Conservation (phyloP, 2,113 vertebrate genomes). For the Neodon shergylaensis region DNA sequence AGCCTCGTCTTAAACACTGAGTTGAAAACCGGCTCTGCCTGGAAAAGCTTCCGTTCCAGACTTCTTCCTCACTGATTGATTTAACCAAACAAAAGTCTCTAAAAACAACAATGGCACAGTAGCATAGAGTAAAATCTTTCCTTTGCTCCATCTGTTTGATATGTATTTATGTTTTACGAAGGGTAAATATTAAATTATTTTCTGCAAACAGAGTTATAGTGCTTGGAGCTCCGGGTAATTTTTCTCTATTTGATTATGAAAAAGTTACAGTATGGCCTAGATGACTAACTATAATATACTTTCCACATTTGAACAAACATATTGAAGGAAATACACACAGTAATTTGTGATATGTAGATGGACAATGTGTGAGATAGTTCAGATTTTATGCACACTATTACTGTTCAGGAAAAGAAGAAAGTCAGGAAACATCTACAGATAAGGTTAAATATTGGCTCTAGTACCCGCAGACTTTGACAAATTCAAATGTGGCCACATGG, state of each 20-base stretch:
- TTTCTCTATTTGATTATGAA: conserved; percentile 31
- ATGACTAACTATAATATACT: not conserved
- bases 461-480: not conserved
- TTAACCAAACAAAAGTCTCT: conserved; percentile 25
- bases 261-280: not conserved
- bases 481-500: not conserved
- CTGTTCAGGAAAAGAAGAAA: not conserved
- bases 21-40: not conserved
- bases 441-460: not conserved
- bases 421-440: not conserved
- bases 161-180: conserved; percentile 43
- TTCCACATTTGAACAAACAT: not conserved
- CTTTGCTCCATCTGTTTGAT: not conserved
- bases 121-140: not conserved
- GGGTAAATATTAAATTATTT: not conserved
- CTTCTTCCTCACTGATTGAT: not conserved
- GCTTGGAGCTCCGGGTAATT: not conserved
- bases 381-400: not conserved
- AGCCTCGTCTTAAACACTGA: not conserved
- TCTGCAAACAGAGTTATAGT: not conserved
- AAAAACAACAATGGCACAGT: not conserved
- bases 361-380: not conserved
- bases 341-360: not conserved
- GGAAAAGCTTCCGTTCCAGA: accelerated
- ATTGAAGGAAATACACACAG: not conserved